These are phyloP conservation scores for Balaenoptera acutorostrata DNA, from an alignment of 2,113 vertebrate species.

Conservation along the genomic window DNA sequence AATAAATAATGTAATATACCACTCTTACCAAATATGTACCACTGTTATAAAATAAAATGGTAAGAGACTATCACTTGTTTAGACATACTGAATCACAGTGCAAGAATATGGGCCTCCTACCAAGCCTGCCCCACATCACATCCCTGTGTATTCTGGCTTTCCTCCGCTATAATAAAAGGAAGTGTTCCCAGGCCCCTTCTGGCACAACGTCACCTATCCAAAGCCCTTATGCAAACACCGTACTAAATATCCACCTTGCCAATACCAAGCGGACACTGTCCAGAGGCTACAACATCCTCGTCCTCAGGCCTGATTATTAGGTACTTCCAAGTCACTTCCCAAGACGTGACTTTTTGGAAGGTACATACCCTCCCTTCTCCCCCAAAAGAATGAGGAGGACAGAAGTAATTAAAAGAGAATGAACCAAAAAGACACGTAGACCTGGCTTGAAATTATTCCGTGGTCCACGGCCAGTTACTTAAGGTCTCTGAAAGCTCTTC, in stretches of 20 bases:
- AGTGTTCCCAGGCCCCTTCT: background rate
- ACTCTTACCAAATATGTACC: background rate
- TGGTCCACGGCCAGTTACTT: background rate
- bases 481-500: background rate
- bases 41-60: background rate
- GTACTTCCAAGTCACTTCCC: background rate
- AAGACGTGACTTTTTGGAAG: background rate
- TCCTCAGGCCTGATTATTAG: background rate
- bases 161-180: background rate
- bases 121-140: fast-evolving
- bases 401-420: background rate
- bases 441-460: background rate
- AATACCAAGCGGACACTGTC: background rate
- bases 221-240: background rate
- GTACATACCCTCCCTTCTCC: no score
- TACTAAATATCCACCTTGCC: background rate
- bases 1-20: background rate
- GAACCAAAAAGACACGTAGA: background rate
- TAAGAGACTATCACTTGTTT: background rate
- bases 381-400: background rate
- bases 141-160: background rate
- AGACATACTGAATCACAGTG: background rate
- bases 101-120: background rate
- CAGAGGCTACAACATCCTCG: background rate
- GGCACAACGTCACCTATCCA: background rate